These are phyloP conservation scores for Anas bahamensis DNA, from an alignment of 2,797 vertebrate genomes.

Conservation along the genomic window DNA sequence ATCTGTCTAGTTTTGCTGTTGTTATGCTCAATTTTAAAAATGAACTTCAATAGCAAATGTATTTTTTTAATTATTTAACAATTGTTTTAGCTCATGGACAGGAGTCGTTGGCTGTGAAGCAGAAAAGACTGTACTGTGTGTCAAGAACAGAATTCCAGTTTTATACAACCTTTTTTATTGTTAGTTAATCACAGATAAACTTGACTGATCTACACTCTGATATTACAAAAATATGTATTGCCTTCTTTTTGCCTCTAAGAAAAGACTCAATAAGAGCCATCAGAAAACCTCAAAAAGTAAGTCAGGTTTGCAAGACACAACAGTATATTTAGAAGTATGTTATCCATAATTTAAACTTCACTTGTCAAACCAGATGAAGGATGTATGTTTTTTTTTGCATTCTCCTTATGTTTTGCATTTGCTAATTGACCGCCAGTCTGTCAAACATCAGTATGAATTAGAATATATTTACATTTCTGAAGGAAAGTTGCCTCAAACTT, in stretches of 20 bases:
- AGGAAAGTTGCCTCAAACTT: not conserved
- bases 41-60: not conserved
- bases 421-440: not conserved
- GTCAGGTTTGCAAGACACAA: not conserved
- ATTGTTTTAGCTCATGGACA: not conserved
- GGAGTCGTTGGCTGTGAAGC: not conserved
- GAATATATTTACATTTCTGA: conserved; percentile 20
- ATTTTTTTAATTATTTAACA: not conserved
- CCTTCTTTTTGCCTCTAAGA: not conserved
- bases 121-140: not conserved
- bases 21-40: not conserved
- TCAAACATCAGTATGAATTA: not conserved
- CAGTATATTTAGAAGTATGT: conserved; percentile 1
- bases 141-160: not conserved
- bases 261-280: not conserved
- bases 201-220: not conserved
- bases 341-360: conserved; percentile 42
- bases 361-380: not conserved
- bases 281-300: not conserved
- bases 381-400: not conserved
- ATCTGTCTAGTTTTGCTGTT: not conserved
- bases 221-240: not conserved
- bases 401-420: not conserved
- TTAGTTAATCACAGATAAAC: not conserved
- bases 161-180: not conserved